phyloP scores from a whole-genome alignment of 1,140 invertebrate genomes.

The Macrocentrus cingulum region DNA sequence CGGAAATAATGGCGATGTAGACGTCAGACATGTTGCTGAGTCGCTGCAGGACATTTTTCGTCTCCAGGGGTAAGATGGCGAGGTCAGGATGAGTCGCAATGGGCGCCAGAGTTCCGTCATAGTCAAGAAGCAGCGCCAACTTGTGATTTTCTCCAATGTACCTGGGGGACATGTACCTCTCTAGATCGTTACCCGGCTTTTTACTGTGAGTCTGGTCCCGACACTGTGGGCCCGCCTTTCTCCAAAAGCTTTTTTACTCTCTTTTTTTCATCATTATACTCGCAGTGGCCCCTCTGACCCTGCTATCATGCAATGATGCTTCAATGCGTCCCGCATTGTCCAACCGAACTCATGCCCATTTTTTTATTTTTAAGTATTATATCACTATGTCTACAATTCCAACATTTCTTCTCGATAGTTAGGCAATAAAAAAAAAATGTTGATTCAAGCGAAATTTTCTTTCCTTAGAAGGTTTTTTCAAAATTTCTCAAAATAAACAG shows the following conservation, averaged over 20 bases:
- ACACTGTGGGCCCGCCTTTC: conserved; percentile 46
- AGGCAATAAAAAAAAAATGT: no score
- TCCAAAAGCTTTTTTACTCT: conserved; percentile 29
- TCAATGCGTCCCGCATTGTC: conserved; percentile 38
- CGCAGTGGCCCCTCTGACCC: no score
- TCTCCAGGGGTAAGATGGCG: conserved; percentile 80
- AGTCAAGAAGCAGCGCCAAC: conserved; percentile 81
- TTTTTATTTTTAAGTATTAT: no score
- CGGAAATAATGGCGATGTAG: conserved; percentile 86
- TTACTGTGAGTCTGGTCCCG: conserved; percentile 48
- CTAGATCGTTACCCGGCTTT: conserved; percentile 54
- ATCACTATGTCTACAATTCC: no score
- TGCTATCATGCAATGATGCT: conserved; percentile 10
- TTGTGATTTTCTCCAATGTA: conserved; percentile 86
- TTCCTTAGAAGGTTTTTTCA: no score
- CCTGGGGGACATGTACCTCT: conserved; percentile 60
- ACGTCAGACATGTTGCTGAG: conserved; percentile 85
- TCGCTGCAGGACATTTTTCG: conserved; percentile 80
- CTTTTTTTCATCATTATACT: background rate
- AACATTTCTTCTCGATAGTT: no score
- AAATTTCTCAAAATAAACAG: no score
- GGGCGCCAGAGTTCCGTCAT: conserved; percentile 86
- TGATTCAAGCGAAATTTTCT: no score
- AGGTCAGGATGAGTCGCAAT: conserved; percentile 87
- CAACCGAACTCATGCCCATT: conserved; percentile 49